Conservation (phyloP, 2,797 vertebrate species). For the Coilia nasus region DNA sequence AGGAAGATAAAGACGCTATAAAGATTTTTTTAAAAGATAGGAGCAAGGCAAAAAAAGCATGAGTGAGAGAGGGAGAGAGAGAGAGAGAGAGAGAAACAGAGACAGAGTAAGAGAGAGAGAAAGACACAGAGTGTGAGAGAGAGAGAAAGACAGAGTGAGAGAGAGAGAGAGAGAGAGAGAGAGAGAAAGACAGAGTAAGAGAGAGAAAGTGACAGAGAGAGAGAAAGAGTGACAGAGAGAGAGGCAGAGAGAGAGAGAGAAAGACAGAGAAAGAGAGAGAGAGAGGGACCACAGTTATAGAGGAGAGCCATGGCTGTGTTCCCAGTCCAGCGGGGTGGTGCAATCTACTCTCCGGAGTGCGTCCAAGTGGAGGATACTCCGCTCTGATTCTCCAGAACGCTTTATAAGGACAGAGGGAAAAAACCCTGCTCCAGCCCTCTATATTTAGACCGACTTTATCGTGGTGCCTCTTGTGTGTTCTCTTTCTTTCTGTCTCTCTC, state of each 20-base stretch:
- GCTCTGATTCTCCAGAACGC: conserved; percentile 71
- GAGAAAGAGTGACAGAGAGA: conserved; percentile 41
- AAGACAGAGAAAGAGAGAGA: conserved; percentile 21
- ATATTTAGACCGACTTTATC: conserved; percentile 80
- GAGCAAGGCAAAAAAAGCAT: background rate
- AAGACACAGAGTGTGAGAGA: too few relatives aligned
- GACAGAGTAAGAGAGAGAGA: background rate
- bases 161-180: background rate
- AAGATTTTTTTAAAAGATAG: conserved; percentile 34
- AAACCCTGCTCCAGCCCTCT: conserved; percentile 67
- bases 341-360: conserved; percentile 20
- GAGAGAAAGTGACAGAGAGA: background rate
- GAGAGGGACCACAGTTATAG: background rate
- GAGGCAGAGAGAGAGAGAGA: background rate
- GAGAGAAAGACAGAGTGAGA: background rate
- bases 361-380: conserved; percentile 56
- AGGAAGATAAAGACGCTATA: conserved; percentile 54
- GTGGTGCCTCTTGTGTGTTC: conserved; percentile 67
- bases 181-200: background rate
- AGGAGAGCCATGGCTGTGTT: conserved; percentile 52
- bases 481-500: background rate
- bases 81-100: background rate
- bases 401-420: conserved; percentile 79
- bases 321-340: conserved; percentile 55
- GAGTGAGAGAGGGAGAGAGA: conserved; percentile 11